Conservation (phyloP, 2,888 invertebrate genomes). For the Himalopsyche japonica region DNA sequence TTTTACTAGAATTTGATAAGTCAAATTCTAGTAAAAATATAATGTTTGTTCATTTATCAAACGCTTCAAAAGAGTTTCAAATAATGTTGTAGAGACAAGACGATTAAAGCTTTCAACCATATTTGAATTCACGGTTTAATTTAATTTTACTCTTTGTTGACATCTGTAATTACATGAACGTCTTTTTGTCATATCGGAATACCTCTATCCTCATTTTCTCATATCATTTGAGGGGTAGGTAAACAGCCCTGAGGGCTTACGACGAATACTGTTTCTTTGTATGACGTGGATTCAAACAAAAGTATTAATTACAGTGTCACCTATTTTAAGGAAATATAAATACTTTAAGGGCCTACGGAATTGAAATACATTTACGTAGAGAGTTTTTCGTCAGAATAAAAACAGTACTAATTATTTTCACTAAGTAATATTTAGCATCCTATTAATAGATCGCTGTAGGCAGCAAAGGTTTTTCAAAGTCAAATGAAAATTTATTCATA, state of each 20-base stretch:
- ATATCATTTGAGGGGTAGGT: background rate
- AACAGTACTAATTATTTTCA: too few species aligned
- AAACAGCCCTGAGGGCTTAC: background rate
- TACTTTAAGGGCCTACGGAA: background rate
- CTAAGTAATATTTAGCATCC: too few species aligned
- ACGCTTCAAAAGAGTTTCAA: background rate
- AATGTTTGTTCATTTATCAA: too few species aligned
- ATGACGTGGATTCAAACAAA: background rate
- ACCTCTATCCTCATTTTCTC: background rate
- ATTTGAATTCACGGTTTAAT: background rate
- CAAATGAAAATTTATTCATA: too few species aligned
- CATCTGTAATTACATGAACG: background rate
- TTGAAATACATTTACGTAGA: too few species aligned
- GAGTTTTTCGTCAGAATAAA: too few species aligned
- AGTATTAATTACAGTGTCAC: background rate
- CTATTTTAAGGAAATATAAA: background rate
- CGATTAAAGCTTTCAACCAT: background rate
- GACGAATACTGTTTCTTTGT: background rate
- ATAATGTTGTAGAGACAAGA: background rate
- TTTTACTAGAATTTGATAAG: too few species aligned
- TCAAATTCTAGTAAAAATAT: too few species aligned
- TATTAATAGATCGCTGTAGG: too few species aligned
- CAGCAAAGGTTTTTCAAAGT: too few species aligned
- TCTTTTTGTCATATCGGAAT: background rate
- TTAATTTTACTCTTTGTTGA: background rate